Percentiles rank a stretch among this genome's conserved stretches.
phyloP scores from a whole-genome alignment of 2,888 invertebrate species.

The Ptycholaimellus sp. region DNA sequence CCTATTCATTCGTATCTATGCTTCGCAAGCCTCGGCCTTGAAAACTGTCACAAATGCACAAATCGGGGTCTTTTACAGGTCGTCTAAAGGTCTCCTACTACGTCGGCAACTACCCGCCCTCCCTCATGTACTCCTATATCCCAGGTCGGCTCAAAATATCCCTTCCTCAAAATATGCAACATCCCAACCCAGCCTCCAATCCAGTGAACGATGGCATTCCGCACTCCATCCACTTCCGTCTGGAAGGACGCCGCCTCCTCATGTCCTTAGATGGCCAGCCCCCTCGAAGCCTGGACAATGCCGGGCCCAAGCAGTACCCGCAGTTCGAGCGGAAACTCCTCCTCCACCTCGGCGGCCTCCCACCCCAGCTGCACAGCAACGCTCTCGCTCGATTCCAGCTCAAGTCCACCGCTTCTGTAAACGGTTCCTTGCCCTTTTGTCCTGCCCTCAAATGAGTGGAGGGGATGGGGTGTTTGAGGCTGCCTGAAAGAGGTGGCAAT shows the following conservation, averaged over 20 bases:
- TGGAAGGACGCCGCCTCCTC: slow-evolving; percentile 78
- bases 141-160: slow-evolving; percentile 10
- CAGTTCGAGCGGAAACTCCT: slow-evolving; percentile 35
- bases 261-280: slow-evolving; percentile 64
- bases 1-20: too few species aligned
- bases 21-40: too few species aligned
- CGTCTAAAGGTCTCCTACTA: slow-evolving; percentile 43
- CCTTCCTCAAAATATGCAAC: not conserved
- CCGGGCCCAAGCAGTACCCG: slow-evolving; percentile 46
- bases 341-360: slow-evolving; percentile 72
- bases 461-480: too few species aligned
- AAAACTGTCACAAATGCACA: too few species aligned
- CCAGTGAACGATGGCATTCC: slow-evolving; percentile 58
- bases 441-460: too few species aligned
- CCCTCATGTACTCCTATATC: slow-evolving; percentile 54
- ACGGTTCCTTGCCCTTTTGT: too few species aligned
- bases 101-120: slow-evolving; percentile 87
- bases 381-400: slow-evolving; percentile 80
- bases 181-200: slow-evolving; percentile 1
- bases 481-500: too few species aligned
- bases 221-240: slow-evolving; percentile 63
- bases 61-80: too few species aligned
- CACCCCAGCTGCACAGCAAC: slow-evolving; percentile 48
- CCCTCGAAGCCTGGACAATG: slow-evolving; percentile 75
- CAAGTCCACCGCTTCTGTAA: slow-evolving; percentile 65